Conservation (phyloP, 37 sponge, comb jelly and placozoan species). For the Beroe ovata region DNA sequence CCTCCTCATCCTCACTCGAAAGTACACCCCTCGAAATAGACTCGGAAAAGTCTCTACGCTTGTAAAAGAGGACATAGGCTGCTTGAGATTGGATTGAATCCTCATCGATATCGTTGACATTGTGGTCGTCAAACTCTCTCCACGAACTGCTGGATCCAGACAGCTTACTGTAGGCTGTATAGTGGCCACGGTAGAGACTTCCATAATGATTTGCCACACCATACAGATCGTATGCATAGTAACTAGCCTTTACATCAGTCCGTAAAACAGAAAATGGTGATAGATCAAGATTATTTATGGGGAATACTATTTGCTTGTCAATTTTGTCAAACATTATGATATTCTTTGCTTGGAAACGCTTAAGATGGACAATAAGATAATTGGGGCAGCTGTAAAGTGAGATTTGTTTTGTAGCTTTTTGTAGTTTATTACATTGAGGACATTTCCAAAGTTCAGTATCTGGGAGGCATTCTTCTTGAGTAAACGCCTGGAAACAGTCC, state of each 20-base stretch:
- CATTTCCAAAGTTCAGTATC: constrained; percentile 63
- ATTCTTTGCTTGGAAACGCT: constrained; percentile 59
- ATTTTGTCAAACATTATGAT: constrained; percentile 54
- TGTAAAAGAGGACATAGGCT: constrained; percentile 60
- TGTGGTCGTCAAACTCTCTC: constrained; percentile 64
- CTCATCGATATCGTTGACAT: constrained; percentile 27
- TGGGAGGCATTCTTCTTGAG: constrained; percentile 53
- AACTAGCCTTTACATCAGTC: background rate
- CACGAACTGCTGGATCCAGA: constrained; percentile 30
- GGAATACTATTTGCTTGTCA: constrained; percentile 44
- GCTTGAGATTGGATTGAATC: constrained; percentile 7
- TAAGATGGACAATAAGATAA: constrained; percentile 50
- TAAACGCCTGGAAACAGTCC: constrained; percentile 36
- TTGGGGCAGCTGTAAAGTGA: constrained; percentile 64
- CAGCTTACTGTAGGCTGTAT: constrained; percentile 36
- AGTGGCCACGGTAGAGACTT: constrained; percentile 49
- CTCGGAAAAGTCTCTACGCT: constrained; percentile 23
- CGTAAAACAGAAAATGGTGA: background rate
- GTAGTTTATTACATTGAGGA: constrained; percentile 42
- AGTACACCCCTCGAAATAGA: constrained; percentile 12
- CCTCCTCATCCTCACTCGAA: constrained; percentile 63
- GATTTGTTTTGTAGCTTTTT: constrained; percentile 56
- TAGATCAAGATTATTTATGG: constrained; percentile 10
- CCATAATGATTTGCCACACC: constrained; percentile 63
- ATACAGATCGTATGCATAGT: constrained; percentile 45